Base-by-base conservation (phyloP, 2,888 invertebrate species). In the Rotaria magnacalcarata region DNA sequence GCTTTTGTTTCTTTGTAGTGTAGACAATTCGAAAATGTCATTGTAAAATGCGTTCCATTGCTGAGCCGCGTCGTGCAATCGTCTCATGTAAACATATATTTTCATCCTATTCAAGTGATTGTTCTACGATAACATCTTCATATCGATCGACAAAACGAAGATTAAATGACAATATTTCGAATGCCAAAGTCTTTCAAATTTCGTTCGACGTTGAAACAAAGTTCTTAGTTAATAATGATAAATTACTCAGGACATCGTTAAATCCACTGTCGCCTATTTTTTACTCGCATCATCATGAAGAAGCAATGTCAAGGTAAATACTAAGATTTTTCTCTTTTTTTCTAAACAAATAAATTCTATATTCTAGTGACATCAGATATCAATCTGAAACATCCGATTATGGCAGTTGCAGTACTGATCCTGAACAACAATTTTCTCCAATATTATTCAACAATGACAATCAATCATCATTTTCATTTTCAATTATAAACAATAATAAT, bases 81-180 rank as follows among this genome's bases (percentile, higher is more conserved):
- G 34, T 67, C 19, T 67, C 67, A 67, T 67, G 67, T 67, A 67
- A 67, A 67, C 27, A 67, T 19, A 27, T 67, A 34, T 67, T 67
- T 67, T 67, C 34, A 14, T 67, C 67, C 2, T 67, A 16, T 34
- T 1, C 67, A 16, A 67, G 24, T 67, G 67, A 67, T 41, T 27
- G 34, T 67, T 67, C 67, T 14, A 67, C 27, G 14, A 3, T 11
- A 34, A 67, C 67, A 34, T 34, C 34, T 11, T 34, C 67, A 67
- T 67, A 5, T 34, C 67, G 67, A 67, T 27, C 16, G 16, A 19
- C 11, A 16, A 67, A 67, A 67, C 67, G 67, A 67, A 67, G 34
- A 27, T 16, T 34, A 7, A 67, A 67, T 34, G 34, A 3, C 11
- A 34, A 67, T 67, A 27, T 19, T 34, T 27, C 16, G 19, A 19